These are phyloP conservation scores for Sorex maritimensis DNA, from an alignment of 2,797 vertebrate species.

Conservation along the genomic window DNA sequence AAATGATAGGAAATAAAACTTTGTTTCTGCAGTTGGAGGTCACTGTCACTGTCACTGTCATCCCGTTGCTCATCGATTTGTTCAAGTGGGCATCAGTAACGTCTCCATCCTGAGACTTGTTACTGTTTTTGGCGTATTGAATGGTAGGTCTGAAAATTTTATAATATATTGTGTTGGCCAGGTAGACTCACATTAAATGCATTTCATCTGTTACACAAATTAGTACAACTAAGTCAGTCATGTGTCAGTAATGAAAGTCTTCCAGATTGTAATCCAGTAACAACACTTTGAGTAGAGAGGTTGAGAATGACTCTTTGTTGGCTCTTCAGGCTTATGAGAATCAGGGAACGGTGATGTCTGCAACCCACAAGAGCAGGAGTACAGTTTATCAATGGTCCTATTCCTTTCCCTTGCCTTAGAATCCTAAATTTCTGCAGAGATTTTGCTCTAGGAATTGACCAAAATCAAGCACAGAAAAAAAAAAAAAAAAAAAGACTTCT, in stretches of 20 bases:
- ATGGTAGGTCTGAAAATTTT: constrained; percentile 23
- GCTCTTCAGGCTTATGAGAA: background rate
- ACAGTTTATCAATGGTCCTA: background rate
- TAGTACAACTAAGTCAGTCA: background rate
- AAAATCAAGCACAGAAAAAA: constrained; percentile 8
- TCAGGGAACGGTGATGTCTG: background rate
- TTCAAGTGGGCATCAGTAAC: too few species aligned
- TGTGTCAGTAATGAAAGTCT: constrained; percentile 45
- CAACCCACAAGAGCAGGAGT: background rate
- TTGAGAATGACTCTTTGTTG: background rate
- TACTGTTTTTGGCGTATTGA: too few species aligned
- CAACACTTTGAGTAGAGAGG: background rate
- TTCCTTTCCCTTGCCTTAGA: background rate
- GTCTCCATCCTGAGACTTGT: too few species aligned
- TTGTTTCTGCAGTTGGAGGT: background rate
- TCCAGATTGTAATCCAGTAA: constrained; percentile 51
- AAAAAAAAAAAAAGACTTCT: background rate
- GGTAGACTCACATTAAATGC: background rate
- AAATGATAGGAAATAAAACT: background rate
- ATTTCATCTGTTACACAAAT: constrained; percentile 41
- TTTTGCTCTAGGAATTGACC: constrained; percentile 23
- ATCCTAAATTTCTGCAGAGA: constrained; percentile 36
- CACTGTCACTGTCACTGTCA: too few species aligned
- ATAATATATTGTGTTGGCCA: constrained; percentile 13
- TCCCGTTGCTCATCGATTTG: too few species aligned